phyloP scores from a whole-genome alignment of 2,113 vertebrate species.

The Dasyornis broadbenti region DNA sequence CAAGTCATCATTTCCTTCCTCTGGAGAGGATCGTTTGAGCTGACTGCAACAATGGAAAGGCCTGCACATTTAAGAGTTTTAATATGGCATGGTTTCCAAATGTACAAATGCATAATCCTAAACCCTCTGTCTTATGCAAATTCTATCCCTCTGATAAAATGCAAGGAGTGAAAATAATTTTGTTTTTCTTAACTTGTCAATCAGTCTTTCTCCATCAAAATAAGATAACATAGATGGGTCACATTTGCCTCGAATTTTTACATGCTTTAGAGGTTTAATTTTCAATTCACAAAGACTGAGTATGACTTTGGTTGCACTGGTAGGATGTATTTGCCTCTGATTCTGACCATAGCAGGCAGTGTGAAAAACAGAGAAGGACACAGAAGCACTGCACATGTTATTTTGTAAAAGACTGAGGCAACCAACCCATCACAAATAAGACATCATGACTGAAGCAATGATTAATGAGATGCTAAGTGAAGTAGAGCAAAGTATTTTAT shows the following conservation, averaged over 20 bases:
- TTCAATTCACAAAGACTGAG: not conserved
- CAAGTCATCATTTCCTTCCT: not conserved
- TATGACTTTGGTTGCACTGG: not conserved
- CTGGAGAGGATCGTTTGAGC: not conserved
- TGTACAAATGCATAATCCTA: not conserved
- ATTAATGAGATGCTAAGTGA: not conserved
- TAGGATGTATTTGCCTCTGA: not conserved
- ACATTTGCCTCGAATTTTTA: not conserved
- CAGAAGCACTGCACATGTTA: not conserved
- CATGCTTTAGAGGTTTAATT: not conserved
- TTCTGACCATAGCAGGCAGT: not conserved
- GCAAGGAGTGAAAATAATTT: not conserved
- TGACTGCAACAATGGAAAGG: not conserved
- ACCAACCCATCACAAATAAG: not conserved
- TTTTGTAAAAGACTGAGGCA: not conserved
- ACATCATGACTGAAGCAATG: not conserved
- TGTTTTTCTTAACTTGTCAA: not conserved
- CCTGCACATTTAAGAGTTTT: not conserved
- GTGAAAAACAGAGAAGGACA: not conserved
- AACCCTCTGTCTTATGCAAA: not conserved
- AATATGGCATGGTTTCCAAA: not conserved
- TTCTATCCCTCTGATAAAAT: not conserved
- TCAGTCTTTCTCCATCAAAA: not conserved
- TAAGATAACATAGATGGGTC: not conserved
- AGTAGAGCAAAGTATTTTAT: not conserved